These are phyloP conservation scores for Nineta flava DNA, from an alignment of 2,888 invertebrate genomes.

Conservation along the genomic window DNA sequence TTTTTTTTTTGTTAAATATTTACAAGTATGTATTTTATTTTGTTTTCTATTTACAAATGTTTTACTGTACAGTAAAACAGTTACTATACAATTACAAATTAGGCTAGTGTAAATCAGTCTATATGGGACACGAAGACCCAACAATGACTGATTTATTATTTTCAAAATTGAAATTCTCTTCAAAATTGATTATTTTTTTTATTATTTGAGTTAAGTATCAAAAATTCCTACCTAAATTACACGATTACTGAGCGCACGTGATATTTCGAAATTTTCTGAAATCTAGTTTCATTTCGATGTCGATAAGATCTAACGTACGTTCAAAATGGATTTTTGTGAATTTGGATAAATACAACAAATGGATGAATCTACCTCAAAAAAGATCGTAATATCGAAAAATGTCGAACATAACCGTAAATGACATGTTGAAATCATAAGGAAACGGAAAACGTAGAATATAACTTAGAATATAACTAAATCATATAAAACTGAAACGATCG, in stretches of 20 bases:
- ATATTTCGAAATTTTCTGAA: slow-evolving; percentile 4
- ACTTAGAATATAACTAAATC: neutral
- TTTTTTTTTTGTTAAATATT: neutral
- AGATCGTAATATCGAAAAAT: slow-evolving; percentile 3
- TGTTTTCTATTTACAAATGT: neutral
- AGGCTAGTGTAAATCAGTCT: neutral
- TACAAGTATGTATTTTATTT: neutral
- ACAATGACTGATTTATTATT: neutral
- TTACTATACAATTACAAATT: neutral
- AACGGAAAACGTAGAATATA: too few relatives aligned
- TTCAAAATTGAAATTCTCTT: too few relatives aligned
- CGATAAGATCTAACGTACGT: neutral
- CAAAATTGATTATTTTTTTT: neutral
- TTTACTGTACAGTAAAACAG: slow-evolving; percentile 2
- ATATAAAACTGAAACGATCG: neutral
- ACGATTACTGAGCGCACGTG: slow-evolving; percentile 6
- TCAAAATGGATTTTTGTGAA: neutral
- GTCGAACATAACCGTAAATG: neutral
- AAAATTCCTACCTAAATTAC: neutral
- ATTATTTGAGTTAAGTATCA: neutral
- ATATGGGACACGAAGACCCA: neutral
- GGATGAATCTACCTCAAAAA: slow-evolving; percentile 5
- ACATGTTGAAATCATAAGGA: neutral
- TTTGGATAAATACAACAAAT: neutral
- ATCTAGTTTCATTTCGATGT: neutral